Evolutionary conservation across 2,797 vertebrate species (phyloP).

Genomic region (Pristis pectinata): DNA sequence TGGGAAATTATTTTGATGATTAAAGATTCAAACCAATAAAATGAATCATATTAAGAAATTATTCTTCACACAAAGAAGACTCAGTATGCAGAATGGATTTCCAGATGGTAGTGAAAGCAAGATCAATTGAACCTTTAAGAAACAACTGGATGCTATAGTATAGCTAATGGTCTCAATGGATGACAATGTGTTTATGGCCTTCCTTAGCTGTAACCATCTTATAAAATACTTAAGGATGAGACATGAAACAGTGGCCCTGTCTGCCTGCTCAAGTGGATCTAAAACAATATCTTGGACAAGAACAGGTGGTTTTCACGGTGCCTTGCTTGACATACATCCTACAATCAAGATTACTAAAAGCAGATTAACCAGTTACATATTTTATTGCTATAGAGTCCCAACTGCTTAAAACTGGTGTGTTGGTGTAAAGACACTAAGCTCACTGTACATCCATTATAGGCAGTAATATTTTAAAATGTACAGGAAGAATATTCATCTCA

Average conservation of each 20-base stretch:
- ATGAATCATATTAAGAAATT: neutral
- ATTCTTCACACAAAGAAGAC: neutral
- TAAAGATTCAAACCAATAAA: neutral
- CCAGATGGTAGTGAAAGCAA: neutral
- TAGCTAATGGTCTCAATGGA: neutral
- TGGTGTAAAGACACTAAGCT: neutral
- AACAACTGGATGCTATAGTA: neutral
- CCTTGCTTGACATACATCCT: neutral
- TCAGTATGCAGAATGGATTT: neutral
- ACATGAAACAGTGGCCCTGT: neutral
- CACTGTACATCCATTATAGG: neutral
- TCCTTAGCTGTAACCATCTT: neutral
- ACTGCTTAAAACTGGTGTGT: neutral
- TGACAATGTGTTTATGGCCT: neutral
- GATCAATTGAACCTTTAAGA: neutral
- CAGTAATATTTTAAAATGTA: neutral
- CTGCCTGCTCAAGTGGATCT: neutral
- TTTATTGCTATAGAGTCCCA: neutral
- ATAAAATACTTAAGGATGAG: neutral
- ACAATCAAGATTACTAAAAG: neutral
- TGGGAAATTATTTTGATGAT: neutral
- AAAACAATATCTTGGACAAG: neutral
- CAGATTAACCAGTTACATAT: neutral
- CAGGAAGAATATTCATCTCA: neutral
- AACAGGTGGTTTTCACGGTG: neutral